Base-by-base conservation (phyloP, 1,140 invertebrate species). In the Sycophaga agraensis region DNA sequence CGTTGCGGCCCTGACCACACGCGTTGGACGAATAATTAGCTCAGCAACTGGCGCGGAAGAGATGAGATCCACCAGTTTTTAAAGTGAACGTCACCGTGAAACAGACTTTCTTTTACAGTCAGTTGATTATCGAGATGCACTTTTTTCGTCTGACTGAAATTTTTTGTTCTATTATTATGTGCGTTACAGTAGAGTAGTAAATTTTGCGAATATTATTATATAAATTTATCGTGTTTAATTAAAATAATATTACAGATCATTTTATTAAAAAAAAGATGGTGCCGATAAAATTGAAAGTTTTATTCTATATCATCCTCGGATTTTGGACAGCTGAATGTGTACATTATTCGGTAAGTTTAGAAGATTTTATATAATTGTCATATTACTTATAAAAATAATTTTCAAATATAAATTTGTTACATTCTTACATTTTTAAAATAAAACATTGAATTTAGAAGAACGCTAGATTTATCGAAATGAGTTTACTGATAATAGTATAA, bases 1-100 rank as follows among this genome's bases (percentile, higher is more conserved):
- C n/a, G n/a, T 65, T 64, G 55, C 64, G 63, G 59, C 65, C 63
- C 55, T 61, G 66, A 51, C 66, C 68, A 67, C 65, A 68, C 40
- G 50, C 64, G 64, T 67, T 56, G 56, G 63, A 61, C 56, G 51
- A 64, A 61, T 69, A 70, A 71, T 69, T 69, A 70, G 67, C 66
- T 54, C 62, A 63, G 45, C 60, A 59, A 58, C n/a, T n/a, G n/a
- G n/a, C n/a, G n/a, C 49, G 28, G 14, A 4, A n/a, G 5, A 50
- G 17, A 35, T 24, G 16, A 50, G 48, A 19, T 19, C 14, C 31
- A 49, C 35, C 48, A 14, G 48, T 48, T 28, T 28, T 16, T 48
- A 8, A 48, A 48, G 22, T n/a, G n/a, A 48, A 48, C 46, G 46
- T 28, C 46, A 48, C 31, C 46, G 14, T 16, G 16, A 48, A 21